Base-by-base conservation (phyloP, 64 coral and sea anemone species). In the Hydrozoanthus tunicans region DNA sequence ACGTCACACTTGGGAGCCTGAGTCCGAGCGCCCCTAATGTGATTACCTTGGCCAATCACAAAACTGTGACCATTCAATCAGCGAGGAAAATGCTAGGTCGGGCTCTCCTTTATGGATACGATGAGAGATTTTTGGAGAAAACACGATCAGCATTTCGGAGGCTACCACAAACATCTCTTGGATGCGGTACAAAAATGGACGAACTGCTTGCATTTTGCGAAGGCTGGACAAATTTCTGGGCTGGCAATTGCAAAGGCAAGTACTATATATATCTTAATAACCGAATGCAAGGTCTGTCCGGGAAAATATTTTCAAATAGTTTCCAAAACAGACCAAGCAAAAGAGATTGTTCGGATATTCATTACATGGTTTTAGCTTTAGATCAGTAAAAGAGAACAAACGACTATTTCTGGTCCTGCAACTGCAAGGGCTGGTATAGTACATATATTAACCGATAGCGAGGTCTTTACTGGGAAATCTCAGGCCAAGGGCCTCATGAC, bases 141-240 rank as follows among this genome's bases (percentile, higher is more conserved):
- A 13, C 51, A 10, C 53, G 10, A 3, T 66, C 26, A 54, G 7
- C 11, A 51, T 4, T 55, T 58, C 53, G 13, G 69, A 73, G 55
- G 51, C 23, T 12, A 25, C 10, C 69, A 15, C 81, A 68, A 8
- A 65, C 10, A 20, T 14, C 55, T 1, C 58, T 59, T 11, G 11
- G 56, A 1, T 88, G 84, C 84, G 24, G 24, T 72, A 56, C 73
- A 54, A 88, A 73, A 7, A 43, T 70, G 9, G 56, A 73, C 55
- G 55, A 88, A 13, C 58, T 20, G 84, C 53, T n/a, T 8, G 84
- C 84, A 0, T 88, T 88, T 11, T 67, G 54, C 17, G 67, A 88
- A 14, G 84, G 84, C 3, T 88, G 84, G 84, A 54, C 68, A 51
- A 74, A 59, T 25, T 88, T 88, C 26, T 88, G 84, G 84, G 69